Evolutionary conservation across 2,113 vertebrate species (phyloP).

Genomic region (Catharus bicknelli): DNA sequence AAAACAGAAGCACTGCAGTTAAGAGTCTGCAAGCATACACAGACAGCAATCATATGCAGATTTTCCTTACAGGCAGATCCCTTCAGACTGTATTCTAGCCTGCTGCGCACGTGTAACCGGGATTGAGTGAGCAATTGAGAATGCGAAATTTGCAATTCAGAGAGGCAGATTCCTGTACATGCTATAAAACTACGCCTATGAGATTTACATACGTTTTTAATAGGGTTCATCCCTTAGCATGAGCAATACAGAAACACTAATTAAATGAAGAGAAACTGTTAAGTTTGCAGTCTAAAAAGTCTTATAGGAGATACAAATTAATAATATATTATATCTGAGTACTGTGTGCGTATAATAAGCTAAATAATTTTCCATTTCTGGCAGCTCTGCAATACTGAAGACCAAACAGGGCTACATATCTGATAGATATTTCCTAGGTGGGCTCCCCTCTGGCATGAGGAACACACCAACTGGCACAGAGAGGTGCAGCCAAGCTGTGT

Average conservation of each 20-base stretch:
- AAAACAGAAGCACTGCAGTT: background rate
- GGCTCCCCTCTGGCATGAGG: background rate
- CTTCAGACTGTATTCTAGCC: background rate
- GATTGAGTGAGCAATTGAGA: rapidly evolving
- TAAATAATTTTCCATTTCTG: background rate
- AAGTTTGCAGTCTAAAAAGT: background rate
- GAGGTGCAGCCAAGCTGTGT: background rate
- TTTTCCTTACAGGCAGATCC: background rate
- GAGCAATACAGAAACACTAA: background rate
- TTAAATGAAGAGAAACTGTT: background rate
- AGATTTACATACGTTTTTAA: background rate
- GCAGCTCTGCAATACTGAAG: background rate
- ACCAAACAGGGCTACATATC: background rate
- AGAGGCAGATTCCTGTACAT: background rate
- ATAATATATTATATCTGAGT: background rate
- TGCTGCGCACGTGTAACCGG: rapidly evolving
- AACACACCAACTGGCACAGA: background rate
- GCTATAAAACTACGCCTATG: background rate
- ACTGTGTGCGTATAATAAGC: background rate
- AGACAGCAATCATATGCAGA: background rate
- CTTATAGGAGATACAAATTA: background rate
- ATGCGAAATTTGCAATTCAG: background rate
- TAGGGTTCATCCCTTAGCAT: background rate
- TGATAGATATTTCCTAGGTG: background rate
- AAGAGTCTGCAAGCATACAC: background rate